phyloP scores from a whole-genome alignment of 2,888 invertebrate genomes.

The Metellina segmentata region DNA sequence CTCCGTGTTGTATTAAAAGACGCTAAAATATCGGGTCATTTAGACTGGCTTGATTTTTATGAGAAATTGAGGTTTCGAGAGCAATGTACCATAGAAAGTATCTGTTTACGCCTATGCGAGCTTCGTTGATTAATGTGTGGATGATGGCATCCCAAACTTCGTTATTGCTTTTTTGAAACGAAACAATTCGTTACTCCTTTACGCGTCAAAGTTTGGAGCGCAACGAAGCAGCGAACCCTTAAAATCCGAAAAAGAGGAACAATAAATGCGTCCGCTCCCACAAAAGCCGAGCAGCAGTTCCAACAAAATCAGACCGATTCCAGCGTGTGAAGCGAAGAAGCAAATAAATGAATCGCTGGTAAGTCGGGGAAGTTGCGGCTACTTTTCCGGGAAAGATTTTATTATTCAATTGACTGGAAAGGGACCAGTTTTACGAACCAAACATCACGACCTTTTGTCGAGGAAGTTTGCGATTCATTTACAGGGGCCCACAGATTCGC shows the following conservation, averaged over 20 bases:
- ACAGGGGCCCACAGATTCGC: too few species aligned
- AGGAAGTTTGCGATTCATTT: slow-evolving; percentile 8
- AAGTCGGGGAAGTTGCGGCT: background rate
- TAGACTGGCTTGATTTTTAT: too few species aligned
- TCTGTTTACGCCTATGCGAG: background rate
- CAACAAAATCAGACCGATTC: background rate
- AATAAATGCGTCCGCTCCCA: background rate
- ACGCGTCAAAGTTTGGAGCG: background rate
- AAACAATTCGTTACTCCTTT: background rate
- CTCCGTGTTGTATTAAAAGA: too few species aligned
- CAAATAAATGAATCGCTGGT: slow-evolving; percentile 1
- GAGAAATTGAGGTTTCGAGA: too few species aligned
- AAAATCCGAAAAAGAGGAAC: background rate
- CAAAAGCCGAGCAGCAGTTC: background rate
- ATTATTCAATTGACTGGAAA: slow-evolving; percentile 40
- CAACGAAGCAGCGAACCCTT: background rate
- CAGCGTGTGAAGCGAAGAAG: background rate
- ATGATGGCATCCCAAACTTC: background rate
- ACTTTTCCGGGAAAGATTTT: slow-evolving; percentile 15
- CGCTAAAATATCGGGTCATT: too few species aligned
- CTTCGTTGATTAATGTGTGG: background rate
- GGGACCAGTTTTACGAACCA: slow-evolving; percentile 31
- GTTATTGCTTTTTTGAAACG: background rate
- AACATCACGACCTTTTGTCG: slow-evolving; percentile 11
- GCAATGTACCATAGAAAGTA: background rate